phyloP scores from a whole-genome alignment of 2,113 vertebrate species.

The Semnornis frantzii region DNA sequence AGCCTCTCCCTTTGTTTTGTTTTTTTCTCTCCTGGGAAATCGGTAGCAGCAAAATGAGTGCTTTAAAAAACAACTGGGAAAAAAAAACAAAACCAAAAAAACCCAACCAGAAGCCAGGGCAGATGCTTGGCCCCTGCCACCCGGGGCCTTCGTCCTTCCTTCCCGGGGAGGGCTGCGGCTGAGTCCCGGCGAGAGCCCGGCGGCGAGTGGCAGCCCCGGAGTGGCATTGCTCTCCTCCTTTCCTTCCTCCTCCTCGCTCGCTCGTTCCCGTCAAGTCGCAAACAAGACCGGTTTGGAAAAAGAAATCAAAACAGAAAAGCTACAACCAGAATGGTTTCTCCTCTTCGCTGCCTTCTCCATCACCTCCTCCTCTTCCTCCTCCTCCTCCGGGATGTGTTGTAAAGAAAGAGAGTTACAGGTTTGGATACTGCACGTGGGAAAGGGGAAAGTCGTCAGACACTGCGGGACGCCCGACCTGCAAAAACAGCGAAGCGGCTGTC shows the following conservation, averaged over 20 bases:
- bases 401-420: conserved; percentile 77
- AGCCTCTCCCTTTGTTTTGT: conserved; percentile 24
- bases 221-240: conserved; percentile 48
- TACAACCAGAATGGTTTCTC: conserved; percentile 61
- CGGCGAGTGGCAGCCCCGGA: not conserved
- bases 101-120: not conserved
- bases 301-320: conserved; percentile 33
- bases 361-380: not conserved
- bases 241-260: conserved; percentile 11
- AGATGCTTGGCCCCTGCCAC: not conserved
- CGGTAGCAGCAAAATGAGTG: conserved; percentile 62
- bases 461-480: conserved; percentile 57
- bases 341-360: not conserved
- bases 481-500: not conserved
- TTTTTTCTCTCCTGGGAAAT: conserved; percentile 59
- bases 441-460: conserved; percentile 66
- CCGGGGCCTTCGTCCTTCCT: not conserved
- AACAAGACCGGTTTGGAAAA: conserved; percentile 38
- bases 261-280: conserved; percentile 42
- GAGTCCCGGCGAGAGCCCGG: conserved; percentile 19
- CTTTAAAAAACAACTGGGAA: not conserved
- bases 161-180: not conserved
- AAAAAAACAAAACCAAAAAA: not conserved
- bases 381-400: conserved; percentile 58
- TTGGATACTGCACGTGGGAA: conserved; percentile 73